These are phyloP conservation scores for Forficula auricularia DNA, from an alignment of 1,140 invertebrate genomes.

Conservation along the genomic window DNA sequence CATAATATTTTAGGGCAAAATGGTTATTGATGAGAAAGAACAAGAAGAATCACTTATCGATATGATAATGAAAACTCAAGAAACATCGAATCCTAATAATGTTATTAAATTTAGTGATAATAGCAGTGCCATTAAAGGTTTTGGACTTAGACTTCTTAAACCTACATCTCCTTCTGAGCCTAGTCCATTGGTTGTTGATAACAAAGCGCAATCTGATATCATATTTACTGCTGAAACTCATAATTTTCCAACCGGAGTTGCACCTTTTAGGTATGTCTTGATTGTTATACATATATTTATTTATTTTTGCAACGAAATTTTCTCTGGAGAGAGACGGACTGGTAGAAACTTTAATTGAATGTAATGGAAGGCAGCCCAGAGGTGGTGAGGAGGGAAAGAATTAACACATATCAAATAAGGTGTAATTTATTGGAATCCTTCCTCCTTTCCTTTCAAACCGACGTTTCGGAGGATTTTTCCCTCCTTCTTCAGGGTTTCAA, in stretches of 20 bases:
- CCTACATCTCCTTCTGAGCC: constrained; percentile 40
- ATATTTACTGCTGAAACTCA: constrained; percentile 98
- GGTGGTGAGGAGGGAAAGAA: no score
- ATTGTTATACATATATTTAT: constrained; percentile 1
- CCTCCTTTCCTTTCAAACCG: no score
- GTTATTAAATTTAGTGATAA: constrained; percentile 97
- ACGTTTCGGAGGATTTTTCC: no score
- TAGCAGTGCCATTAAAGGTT: constrained; percentile 87
- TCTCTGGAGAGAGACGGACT: no score
- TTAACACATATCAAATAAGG: no score
- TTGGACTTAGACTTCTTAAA: constrained; percentile 41
- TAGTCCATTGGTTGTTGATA: constrained; percentile 39
- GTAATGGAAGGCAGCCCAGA: no score
- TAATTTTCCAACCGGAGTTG: constrained; percentile 92
- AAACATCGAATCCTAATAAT: constrained; percentile 75
- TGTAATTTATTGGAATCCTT: no score
- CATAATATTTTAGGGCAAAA: constrained; percentile 53
- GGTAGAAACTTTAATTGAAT: no score
- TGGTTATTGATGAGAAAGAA: constrained; percentile 67
- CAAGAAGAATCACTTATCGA: constrained; percentile 69
- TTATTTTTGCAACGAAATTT: constrained; percentile 1
- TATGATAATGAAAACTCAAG: constrained; percentile 83
- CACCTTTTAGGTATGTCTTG: constrained; percentile 48
- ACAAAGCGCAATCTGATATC: constrained; percentile 55
- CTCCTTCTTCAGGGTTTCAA: no score